A percentile compares a stretch with the other conserved stretches of the same genome.
Evolutionary conservation across 2,113 vertebrate species (phyloP).

Genomic region (Hirundichthys speculiger): DNA sequence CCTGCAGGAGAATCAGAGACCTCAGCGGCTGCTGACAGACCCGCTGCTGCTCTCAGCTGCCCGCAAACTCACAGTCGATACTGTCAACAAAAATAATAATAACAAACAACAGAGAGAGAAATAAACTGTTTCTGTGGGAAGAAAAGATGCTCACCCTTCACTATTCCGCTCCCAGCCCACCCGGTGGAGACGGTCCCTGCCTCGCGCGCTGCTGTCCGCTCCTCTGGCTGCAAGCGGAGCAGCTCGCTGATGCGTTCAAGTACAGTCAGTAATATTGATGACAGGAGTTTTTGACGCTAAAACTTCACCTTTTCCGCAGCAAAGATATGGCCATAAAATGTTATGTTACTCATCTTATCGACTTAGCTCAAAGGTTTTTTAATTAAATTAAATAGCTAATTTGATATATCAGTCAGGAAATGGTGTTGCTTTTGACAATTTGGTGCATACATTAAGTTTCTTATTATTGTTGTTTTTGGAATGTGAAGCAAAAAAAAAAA

Average conservation of each 20-base stretch:
- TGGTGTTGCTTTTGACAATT: too few species aligned
- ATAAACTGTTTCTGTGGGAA: neutral
- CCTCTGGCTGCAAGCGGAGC: constrained; percentile 51
- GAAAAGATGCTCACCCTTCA: constrained; percentile 54
- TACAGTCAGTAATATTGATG: constrained; percentile 21
- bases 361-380: too few species aligned
- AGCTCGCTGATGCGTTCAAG: constrained; percentile 43
- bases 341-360: too few species aligned
- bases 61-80: constrained; percentile 25
- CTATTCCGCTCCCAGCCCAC: constrained; percentile 33
- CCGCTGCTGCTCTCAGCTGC: constrained; percentile 27
- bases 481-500: too few species aligned
- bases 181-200: constrained; percentile 46
- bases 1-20: constrained; percentile 44
- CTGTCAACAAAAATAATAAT: too few species aligned
- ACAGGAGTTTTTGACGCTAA: too few species aligned
- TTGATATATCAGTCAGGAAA: too few species aligned
- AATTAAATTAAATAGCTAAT: too few species aligned
- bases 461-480: too few species aligned
- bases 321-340: too few species aligned
- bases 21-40: constrained; percentile 18
- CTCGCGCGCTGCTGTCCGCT: constrained; percentile 37
- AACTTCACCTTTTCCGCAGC: too few species aligned
- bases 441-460: too few species aligned
- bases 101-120: neutral